Evolutionary conservation across 53 echinoderm and acorn worm genomes (phyloP), one percentile per base, ranked within the genome.

Genomic region (Hippasteria phrygiana): DNA sequence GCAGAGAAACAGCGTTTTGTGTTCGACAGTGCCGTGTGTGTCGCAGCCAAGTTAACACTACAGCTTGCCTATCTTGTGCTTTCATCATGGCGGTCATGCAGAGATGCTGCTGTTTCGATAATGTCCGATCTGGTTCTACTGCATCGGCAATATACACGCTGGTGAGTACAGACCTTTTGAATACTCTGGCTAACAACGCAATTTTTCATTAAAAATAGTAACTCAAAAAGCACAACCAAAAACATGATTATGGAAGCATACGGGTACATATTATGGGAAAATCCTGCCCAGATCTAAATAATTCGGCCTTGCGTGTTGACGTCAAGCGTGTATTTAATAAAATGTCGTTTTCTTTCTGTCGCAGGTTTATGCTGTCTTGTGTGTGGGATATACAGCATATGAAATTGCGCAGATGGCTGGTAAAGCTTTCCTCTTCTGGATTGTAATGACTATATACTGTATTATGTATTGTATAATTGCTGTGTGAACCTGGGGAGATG

Each of bases 111-210:
- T 88, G 88, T 41, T 88, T 73, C 41, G 62, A 88, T 42, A 88
- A 88, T 24, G 88, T 75, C 26, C 73, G 88, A 43, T 24, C 75
- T 11, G 88, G 88, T 2, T 74, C 88, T 17, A 73, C 2, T 0
- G 88, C 88, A 13, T 55, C 74, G 10, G 88, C 56, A 18, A 88
- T 88, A 71, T 88, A 88, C 40, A 88, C 88, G 55, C 74, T 88
- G 54, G 88, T 88, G 56, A 62, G 88, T 84, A 12, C 0, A n/a
- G n/a, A n/a, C n/a, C n/a, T n/a, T n/a, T n/a, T n/a, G n/a, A n/a
- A n/a, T n/a, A n/a, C n/a, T n/a, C n/a, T n/a, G n/a, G n/a, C n/a
- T n/a, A n/a, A n/a, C n/a, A n/a, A n/a, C n/a, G n/a, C n/a, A n/a
- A n/a, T n/a, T n/a, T n/a, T n/a, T n/a, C n/a, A n/a, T n/a, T n/a